Conservation (phyloP, 2,888 invertebrate genomes). For the Andrena chrysosceles region DNA sequence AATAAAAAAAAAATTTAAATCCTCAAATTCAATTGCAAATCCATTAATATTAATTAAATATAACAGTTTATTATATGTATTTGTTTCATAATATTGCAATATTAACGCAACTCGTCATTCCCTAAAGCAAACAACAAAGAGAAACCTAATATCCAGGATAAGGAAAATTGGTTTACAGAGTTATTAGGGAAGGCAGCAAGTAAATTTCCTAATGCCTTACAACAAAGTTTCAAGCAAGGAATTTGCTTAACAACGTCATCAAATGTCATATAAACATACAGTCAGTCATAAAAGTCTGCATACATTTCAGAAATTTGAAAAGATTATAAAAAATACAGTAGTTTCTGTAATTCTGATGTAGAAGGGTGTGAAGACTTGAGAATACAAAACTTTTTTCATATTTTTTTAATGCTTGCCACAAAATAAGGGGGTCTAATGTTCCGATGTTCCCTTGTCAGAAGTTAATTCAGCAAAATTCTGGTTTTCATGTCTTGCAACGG, state of each 20-base stretch:
- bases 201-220: neutral
- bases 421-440: no score
- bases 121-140: neutral
- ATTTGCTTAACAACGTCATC: neutral
- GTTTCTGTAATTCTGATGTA: no score
- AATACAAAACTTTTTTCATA: no score
- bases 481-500: neutral
- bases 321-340: no score
- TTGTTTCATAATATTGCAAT: neutral
- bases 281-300: neutral
- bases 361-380: no score
- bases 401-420: no score
- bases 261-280: neutral
- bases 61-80: no score
- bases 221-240: neutral
- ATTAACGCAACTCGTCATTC: neutral
- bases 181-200: neutral
- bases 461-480: no score
- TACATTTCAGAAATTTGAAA: neutral
- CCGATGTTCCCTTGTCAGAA: no score
- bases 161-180: neutral
- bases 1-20: no score
- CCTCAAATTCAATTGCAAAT: no score
- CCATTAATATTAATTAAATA: no score
- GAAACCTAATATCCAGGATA: neutral